Conservation (phyloP, 30 jellyfish, hydroid and myxozoan species). For the Rhopilema esculentum region DNA sequence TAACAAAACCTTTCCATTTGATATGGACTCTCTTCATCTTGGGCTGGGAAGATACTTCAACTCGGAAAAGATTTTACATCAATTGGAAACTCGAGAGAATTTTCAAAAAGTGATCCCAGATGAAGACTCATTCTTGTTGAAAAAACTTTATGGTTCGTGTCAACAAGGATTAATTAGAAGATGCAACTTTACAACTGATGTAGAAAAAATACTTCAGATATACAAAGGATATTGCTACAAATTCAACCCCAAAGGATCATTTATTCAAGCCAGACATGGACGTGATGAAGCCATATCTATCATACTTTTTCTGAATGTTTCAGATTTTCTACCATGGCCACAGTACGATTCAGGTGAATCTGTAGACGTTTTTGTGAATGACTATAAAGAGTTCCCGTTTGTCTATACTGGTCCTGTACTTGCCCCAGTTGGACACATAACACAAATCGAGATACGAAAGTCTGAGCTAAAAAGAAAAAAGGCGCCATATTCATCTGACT, state of each 20-base stretch:
- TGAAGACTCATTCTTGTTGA: constrained; percentile 12
- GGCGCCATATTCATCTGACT: constrained; percentile 55
- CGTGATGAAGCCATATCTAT: constrained; percentile 17
- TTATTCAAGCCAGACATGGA: constrained; percentile 45
- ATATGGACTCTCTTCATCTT: background rate
- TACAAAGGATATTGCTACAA: constrained; percentile 37
- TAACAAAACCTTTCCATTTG: background rate
- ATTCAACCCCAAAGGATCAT: constrained; percentile 45
- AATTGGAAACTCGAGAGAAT: constrained; percentile 3
- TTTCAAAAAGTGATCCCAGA: constrained; percentile 5
- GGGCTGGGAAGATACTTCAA: background rate
- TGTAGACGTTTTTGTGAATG: constrained; percentile 38
- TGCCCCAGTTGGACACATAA: constrained; percentile 40
- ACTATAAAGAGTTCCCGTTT: constrained; percentile 46
- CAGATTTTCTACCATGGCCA: constrained; percentile 12
- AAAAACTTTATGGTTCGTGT: background rate
- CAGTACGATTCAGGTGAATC: background rate
- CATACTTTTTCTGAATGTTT: constrained; percentile 22
- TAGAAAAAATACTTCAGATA: constrained; percentile 17
- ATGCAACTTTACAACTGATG: constrained; percentile 38
- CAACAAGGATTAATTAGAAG: background rate
- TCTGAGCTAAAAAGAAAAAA: constrained; percentile 12
- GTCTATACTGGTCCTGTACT: constrained; percentile 14
- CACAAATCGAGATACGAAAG: constrained; percentile 24
- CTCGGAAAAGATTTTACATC: background rate